Conservation (phyloP, 1,140 invertebrate species). For the Solenopsis fugax region DNA sequence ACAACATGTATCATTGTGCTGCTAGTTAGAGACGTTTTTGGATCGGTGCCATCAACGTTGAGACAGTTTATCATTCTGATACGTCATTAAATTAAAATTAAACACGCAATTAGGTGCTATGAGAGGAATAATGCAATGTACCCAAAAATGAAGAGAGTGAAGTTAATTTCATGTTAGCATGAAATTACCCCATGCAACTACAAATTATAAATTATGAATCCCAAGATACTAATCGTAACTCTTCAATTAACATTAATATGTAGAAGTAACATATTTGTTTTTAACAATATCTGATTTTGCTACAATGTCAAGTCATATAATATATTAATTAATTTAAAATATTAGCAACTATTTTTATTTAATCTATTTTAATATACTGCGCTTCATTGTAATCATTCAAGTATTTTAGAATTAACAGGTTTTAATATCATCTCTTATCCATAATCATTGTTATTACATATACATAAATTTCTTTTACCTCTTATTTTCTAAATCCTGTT, state of each 20-base stretch:
- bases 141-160: neutral
- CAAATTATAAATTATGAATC: constrained; percentile 9
- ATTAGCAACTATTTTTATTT: neutral
- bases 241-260: neutral
- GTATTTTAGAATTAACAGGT: neutral
- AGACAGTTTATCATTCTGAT: constrained; percentile 7
- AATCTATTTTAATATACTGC: neutral
- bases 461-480: neutral
- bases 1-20: constrained; percentile 10
- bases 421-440: neutral
- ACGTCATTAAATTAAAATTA: constrained; percentile 16
- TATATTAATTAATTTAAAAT: constrained; percentile 15
- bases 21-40: constrained; percentile 33
- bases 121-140: neutral
- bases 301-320: neutral
- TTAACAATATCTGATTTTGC: neutral
- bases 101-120: neutral
- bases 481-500: neutral
- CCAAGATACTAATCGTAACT: neutral
- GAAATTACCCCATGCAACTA: neutral
- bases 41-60: neutral
- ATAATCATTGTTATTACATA: neutral
- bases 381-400: neutral
- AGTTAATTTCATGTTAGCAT: neutral
- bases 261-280: neutral